Evolutionary conservation across 2,797 vertebrate species (phyloP), one percentile per base, ranked within the genome.

Genomic region (Myoxocephalus aenaeus): DNA sequence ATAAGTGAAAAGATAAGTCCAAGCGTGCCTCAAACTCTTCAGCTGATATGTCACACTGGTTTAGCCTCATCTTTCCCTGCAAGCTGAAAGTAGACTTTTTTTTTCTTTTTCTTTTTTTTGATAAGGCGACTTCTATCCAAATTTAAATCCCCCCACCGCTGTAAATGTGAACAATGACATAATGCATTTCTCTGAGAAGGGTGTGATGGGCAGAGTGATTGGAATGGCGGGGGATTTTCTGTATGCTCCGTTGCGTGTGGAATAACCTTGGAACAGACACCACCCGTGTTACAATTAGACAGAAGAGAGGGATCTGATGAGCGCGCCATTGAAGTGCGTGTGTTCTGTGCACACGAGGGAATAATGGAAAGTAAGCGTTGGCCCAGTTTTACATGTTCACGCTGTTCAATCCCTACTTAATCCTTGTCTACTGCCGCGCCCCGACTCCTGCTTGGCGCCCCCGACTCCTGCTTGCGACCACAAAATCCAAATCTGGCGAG

Each of bases 1-100:
- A 80, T 72, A 86, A 86, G 87, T 81, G 86, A 86, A 84, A 83
- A 90, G 91, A 93, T 89, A 87, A 91, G 87, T 82, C 84, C 76
- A 72, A 79, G 77, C 86, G 76, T 58, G 84, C 86, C 66, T 77
- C 85, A 85, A 73, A 82, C 80, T 80, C 72, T 77, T 58, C 56
- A 63, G 53, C 80, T 81, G 89, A 91, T 89, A 82, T 86, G 86
- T 90, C 87, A 82, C 70, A 66, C 44, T 64, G 86, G 56, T 91
- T 86, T 82, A 42, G 78, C 66, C 64, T 90, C 73, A 62, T 40
- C 75, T 84, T 83, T 64, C 65, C 51, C 57, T 64, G 20, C 79
- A 80, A 74, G 61, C 54, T 4, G 5, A 84, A 84, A 85, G 74
- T 63, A 76, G 54, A 63, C 80, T 46, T 80, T 70, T 69, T 74